These are phyloP conservation scores for Atethmia centrago DNA, from an alignment of 2,888 invertebrate species.

Conservation along the genomic window DNA sequence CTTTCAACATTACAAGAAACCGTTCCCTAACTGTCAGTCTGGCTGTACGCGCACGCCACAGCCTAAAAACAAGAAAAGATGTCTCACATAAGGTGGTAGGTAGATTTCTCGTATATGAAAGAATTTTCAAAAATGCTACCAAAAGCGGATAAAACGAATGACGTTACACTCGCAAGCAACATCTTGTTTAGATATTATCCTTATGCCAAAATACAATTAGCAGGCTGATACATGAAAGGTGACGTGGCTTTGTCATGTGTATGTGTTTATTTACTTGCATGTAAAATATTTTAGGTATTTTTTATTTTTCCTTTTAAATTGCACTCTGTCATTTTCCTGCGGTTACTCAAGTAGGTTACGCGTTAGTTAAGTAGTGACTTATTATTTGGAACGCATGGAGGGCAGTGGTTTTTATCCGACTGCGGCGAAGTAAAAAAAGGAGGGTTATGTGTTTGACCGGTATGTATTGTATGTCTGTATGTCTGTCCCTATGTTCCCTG, in stretches of 20 bases:
- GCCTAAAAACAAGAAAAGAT: neutral
- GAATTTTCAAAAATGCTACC: neutral
- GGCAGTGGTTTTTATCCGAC: too few species aligned
- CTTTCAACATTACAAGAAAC: neutral
- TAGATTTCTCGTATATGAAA: neutral
- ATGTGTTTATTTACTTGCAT: neutral
- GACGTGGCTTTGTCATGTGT: conserved; percentile 21
- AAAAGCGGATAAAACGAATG: neutral
- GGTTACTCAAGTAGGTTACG: conserved; percentile 22
- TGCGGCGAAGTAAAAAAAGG: too few species aligned
- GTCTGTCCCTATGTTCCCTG: too few species aligned
- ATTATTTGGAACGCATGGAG: neutral
- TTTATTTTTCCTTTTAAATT: conserved; percentile 30
- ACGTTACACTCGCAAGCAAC: neutral
- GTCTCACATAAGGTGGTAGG: neutral
- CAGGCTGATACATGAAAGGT: neutral
- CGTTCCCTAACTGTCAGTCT: neutral
- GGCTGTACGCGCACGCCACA: neutral
- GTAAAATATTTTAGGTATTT: conserved; percentile 10
- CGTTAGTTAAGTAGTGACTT: neutral
- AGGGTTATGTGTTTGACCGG: too few species aligned
- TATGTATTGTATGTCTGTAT: too few species aligned
- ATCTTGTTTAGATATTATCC: neutral
- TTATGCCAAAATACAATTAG: neutral
- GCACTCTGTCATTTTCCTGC: neutral